phyloP scores from a whole-genome alignment of 2,888 invertebrate genomes.

The Mimumesa dahlbomi region DNA sequence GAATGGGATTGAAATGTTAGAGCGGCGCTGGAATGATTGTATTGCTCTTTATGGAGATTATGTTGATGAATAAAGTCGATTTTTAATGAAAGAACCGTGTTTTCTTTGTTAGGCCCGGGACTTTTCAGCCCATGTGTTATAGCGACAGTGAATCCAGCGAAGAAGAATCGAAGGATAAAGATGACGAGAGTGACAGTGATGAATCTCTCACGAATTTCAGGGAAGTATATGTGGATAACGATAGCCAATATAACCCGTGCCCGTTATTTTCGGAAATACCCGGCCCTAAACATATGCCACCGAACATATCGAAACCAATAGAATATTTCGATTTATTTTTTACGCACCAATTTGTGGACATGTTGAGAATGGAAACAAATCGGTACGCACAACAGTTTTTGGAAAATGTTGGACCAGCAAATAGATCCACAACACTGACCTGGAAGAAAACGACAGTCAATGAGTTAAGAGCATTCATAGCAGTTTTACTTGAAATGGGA shows the following conservation, averaged over 20 bases:
- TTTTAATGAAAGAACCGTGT: too few species aligned
- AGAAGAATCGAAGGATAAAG: conserved; percentile 6
- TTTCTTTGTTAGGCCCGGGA: too few species aligned
- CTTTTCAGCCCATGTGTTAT: too few species aligned
- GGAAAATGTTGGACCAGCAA: conserved; percentile 22
- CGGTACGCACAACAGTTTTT: conserved; percentile 24
- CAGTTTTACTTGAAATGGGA: conserved; percentile 37
- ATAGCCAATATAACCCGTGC: conserved; percentile 1
- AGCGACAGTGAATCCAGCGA: conserved; percentile 29
- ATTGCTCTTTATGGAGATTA: too few species aligned
- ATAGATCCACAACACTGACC: conserved; percentile 26
- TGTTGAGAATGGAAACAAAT: conserved; percentile 11
- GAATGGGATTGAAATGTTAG: too few species aligned
- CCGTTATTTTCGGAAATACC: background rate
- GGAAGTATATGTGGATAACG: conserved; percentile 5
- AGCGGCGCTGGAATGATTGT: too few species aligned
- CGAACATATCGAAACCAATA: conserved; percentile 1
- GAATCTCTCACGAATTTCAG: conserved; percentile 4
- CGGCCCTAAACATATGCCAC: conserved; percentile 1
- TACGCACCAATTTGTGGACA: conserved; percentile 2
- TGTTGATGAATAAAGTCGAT: too few species aligned
- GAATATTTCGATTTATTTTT: conserved; percentile 11
- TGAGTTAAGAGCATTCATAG: conserved; percentile 35
- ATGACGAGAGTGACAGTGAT: background rate
- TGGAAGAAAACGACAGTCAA: conserved; percentile 32